These are phyloP conservation scores for Drosophila sp. DNA, from an alignment of 1,140 invertebrate genomes.

Conservation along the genomic window DNA sequence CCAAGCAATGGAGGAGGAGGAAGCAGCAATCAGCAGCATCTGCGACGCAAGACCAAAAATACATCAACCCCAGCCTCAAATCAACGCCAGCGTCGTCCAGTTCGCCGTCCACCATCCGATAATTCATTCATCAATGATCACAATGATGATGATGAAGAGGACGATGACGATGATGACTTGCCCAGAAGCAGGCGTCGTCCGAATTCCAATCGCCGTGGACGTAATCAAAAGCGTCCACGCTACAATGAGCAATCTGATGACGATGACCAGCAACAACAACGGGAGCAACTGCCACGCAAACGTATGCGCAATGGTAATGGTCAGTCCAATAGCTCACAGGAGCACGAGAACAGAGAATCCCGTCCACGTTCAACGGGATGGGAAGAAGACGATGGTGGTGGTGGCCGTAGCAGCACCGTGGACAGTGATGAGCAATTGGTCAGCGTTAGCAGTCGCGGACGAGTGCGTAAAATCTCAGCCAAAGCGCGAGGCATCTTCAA, in stretches of 20 bases:
- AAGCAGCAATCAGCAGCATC: constrained; percentile 15
- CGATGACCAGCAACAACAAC: constrained; percentile 83
- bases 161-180: constrained; percentile 58
- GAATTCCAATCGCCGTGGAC: constrained; percentile 39
- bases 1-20: constrained; percentile 45
- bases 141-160: constrained; percentile 71
- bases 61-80: constrained; percentile 41
- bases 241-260: constrained; percentile 87
- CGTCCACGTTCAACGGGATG: constrained; percentile 4
- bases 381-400: background rate
- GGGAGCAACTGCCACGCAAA: constrained; percentile 38
- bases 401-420: constrained; percentile 59
- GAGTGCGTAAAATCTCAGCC: constrained; percentile 91
- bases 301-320: constrained; percentile 52
- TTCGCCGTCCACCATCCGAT: constrained; percentile 52
- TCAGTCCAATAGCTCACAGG: constrained; percentile 49
- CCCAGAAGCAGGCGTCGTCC: constrained; percentile 36
- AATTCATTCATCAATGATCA: constrained; percentile 58
- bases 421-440: constrained; percentile 84
- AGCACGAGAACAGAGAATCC: constrained; percentile 16
- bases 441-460: constrained; percentile 91
- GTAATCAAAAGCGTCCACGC: constrained; percentile 84
- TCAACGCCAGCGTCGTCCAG: constrained; percentile 43
- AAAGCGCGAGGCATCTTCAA: constrained; percentile 88
- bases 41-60: constrained; percentile 51